These are phyloP conservation scores for Leptonema lineaticorne DNA, from an alignment of 1,140 invertebrate genomes.

Conservation along the genomic window DNA sequence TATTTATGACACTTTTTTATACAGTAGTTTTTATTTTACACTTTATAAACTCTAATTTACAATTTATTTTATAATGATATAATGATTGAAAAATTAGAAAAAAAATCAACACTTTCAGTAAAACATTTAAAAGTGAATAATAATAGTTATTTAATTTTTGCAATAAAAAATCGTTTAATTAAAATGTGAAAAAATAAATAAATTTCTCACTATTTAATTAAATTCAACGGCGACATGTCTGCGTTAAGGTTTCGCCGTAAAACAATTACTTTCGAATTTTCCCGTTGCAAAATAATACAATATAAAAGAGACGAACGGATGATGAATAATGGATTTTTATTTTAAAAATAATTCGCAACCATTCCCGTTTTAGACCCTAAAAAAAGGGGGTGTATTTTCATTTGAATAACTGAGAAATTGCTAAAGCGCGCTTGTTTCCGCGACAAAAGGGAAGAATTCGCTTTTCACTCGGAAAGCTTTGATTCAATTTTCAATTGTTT, in stretches of 20 bases:
- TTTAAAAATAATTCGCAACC: slow-evolving; percentile 11
- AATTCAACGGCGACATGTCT: neutral
- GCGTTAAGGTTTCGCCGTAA: neutral
- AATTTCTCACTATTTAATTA: neutral
- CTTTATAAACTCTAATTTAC: no score
- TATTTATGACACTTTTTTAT: no score
- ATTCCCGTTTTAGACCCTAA: neutral
- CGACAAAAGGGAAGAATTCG: neutral
- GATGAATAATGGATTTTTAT: slow-evolving; percentile 10
- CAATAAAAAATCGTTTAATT: no score
- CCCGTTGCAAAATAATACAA: neutral
- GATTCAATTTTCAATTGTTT: slow-evolving; percentile 5
- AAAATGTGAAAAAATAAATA: neutral
- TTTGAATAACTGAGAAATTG: slow-evolving; percentile 8
- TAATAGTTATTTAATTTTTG: no score
- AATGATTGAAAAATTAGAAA: no score
- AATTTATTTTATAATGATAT: no score
- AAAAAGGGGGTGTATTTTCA: neutral
- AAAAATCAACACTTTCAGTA: no score
- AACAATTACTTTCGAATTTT: neutral
- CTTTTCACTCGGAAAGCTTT: neutral
- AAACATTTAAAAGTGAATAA: no score
- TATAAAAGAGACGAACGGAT: neutral
- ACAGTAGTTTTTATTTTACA: no score
- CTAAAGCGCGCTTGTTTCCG: neutral